Conservation (phyloP, 2,797 vertebrate genomes). For the Pipistrellus pipistrellus region DNA sequence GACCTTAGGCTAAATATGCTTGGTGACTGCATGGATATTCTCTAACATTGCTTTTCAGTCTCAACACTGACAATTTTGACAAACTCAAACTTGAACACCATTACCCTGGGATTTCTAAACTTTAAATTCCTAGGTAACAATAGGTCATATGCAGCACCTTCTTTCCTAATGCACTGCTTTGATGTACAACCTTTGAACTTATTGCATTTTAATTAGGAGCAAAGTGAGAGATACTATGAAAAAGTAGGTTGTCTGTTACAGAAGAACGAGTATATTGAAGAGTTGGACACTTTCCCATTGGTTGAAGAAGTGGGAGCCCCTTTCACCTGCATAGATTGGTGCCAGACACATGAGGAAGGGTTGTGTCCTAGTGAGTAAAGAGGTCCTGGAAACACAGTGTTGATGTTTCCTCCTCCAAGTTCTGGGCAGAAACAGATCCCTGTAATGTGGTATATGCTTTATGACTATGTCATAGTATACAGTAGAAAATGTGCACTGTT, state of each 20-base stretch:
- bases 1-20: not conserved
- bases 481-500: not conserved
- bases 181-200: not conserved
- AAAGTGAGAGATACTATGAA: not conserved
- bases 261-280: not conserved
- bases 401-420: not conserved
- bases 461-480: not conserved
- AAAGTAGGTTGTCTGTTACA: not conserved
- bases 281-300: not conserved
- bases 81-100: constrained; percentile 5
- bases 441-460: not conserved
- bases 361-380: not conserved
- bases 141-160: not conserved
- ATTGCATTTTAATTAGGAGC: not conserved
- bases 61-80: not conserved
- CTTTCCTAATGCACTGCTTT: not conserved
- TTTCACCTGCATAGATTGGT: not conserved
- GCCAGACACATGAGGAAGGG: not conserved
- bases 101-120: not conserved
- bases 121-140: not conserved
- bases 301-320: not conserved
- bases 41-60: not conserved
- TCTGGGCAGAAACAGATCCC: not conserved
- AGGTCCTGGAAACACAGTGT: not conserved
- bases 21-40: not conserved